These are phyloP conservation scores for Capra hircus DNA, from an alignment of 2,113 vertebrate species.

Conservation along the genomic window DNA sequence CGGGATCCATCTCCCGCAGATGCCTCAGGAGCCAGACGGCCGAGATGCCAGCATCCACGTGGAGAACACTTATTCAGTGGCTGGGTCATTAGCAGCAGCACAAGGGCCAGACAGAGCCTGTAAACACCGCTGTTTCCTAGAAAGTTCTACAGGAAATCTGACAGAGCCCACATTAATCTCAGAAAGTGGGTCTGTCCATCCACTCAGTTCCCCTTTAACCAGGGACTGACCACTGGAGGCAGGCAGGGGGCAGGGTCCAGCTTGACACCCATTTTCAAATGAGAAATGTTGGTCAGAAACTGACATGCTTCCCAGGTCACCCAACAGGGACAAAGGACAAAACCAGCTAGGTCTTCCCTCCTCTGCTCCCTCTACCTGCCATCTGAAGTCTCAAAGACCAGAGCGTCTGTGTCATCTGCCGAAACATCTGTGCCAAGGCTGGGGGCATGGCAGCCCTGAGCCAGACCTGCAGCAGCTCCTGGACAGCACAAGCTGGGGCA, in stretches of 20 bases:
- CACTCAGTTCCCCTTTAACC: neutral
- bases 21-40: accelerated
- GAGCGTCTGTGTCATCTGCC: accelerated
- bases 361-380: too few relatives aligned
- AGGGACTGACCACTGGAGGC: neutral
- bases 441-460: neutral
- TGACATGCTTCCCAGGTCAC: accelerated
- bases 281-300: neutral
- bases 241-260: accelerated
- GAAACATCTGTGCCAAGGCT: accelerated
- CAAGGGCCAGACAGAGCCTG: accelerated
- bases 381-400: accelerated
- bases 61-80: neutral
- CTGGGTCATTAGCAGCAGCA: accelerated
- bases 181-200: neutral
- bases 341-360: too few relatives aligned
- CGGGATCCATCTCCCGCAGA: accelerated
- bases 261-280: neutral
- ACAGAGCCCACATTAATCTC: accelerated
- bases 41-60: accelerated
- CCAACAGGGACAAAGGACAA: neutral
- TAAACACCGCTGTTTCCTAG: accelerated
- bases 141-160: accelerated
- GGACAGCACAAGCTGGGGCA: accelerated
- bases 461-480: accelerated